phyloP scores from a whole-genome alignment of 2,113 vertebrate genomes.

The Dendrocopos noguchii region DNA sequence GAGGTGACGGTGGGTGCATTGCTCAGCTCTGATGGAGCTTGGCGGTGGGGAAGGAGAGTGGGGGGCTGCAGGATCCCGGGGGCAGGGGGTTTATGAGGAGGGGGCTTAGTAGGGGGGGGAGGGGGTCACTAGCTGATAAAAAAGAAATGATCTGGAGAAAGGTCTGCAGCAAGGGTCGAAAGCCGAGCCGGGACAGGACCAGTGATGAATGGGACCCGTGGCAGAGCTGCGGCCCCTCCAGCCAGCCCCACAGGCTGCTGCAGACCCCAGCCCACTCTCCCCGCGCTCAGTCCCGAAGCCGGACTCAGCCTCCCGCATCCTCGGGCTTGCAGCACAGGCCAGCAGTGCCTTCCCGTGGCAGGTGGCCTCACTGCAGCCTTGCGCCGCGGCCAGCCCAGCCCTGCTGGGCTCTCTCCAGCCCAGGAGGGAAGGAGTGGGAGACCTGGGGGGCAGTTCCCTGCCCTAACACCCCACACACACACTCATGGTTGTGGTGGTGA shows the following conservation, averaged over 20 bases:
- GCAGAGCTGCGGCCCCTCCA: background rate
- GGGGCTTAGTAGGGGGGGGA: background rate
- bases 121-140: background rate
- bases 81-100: no score
- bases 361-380: background rate
- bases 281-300: rapidly evolving
- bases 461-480: background rate
- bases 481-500: rapidly evolving
- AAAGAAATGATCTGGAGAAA: background rate
- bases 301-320: background rate
- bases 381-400: rapidly evolving
- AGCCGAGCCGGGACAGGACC: background rate
- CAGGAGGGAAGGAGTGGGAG: background rate
- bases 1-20: rapidly evolving
- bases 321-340: background rate
- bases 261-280: background rate
- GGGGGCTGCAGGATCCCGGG: background rate
- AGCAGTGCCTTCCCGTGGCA: constrained; percentile 53
- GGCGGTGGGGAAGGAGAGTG: rapidly evolving
- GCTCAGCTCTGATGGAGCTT: rapidly evolving
- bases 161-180: background rate
- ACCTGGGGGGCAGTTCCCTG: rapidly evolving
- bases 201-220: rapidly evolving
- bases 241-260: rapidly evolving
- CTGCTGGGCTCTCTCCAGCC: rapidly evolving